phyloP scores from a whole-genome alignment of 2,888 invertebrate species.

The Machimus rusticus region DNA sequence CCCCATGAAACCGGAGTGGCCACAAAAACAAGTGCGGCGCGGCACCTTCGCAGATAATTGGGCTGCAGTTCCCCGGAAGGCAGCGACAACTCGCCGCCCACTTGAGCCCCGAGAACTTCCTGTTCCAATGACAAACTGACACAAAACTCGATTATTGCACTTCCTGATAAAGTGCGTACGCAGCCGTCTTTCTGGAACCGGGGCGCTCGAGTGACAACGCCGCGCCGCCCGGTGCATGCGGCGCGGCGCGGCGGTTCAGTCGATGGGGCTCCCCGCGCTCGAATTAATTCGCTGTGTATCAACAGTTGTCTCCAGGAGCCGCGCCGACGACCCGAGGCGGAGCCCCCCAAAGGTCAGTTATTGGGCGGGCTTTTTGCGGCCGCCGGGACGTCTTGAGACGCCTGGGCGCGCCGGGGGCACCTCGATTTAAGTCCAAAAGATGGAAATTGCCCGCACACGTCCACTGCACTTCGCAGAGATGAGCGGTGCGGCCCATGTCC shows the following conservation, averaged over 20 bases:
- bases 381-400: not conserved
- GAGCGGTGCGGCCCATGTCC: conserved; percentile 50
- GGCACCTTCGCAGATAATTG: not conserved
- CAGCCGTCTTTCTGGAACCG: not conserved
- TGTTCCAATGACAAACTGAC: conserved; percentile 48
- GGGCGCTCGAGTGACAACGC: not conserved
- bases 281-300: not conserved
- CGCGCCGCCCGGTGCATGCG: not conserved
- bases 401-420: not conserved
- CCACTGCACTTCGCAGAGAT: conserved; percentile 6
- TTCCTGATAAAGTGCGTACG: conserved; percentile 43
- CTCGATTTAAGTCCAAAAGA: not conserved
- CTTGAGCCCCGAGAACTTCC: conserved; percentile 41
- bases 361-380: not conserved
- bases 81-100: conserved; percentile 9
- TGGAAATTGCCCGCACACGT: conserved; percentile 41
- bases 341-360: not conserved
- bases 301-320: not conserved
- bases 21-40: not conserved
- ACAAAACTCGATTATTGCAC: conserved; percentile 46
- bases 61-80: conserved; percentile 7
- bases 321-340: not conserved
- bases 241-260: not conserved
- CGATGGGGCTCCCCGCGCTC: not conserved
- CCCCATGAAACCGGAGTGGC: no score